These are phyloP conservation scores for Ormyrus pomaceus DNA, from an alignment of 2,888 invertebrate species.

Conservation along the genomic window DNA sequence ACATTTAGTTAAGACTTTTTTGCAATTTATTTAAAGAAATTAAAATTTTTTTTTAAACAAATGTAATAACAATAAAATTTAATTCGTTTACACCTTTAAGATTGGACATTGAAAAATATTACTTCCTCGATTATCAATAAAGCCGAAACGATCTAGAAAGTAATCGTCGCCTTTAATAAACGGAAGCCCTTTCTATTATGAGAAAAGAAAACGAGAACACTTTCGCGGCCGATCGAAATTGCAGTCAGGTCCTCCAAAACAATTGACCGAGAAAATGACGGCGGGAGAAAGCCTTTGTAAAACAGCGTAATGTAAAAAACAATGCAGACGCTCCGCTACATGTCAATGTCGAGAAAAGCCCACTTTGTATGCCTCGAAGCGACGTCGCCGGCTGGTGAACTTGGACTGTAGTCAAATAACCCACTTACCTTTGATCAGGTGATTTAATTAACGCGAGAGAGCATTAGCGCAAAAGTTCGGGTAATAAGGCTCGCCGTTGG, in stretches of 20 bases:
- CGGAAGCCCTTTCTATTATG: too few species aligned
- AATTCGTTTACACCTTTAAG: too few species aligned
- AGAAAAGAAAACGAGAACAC: neutral
- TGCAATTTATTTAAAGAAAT: too few species aligned
- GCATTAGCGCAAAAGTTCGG: neutral
- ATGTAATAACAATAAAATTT: neutral
- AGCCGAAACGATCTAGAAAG: too few species aligned
- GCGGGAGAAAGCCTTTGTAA: slow-evolving; percentile 37
- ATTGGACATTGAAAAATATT: too few species aligned
- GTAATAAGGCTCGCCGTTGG: too few species aligned
- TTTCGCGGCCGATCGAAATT: slow-evolving; percentile 21
- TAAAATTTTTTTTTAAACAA: neutral
- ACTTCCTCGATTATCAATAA: too few species aligned
- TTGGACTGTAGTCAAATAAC: slow-evolving; percentile 38
- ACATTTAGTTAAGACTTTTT: too few species aligned
- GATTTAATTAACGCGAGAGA: slow-evolving; percentile 28
- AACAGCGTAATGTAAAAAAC: slow-evolving; percentile 30
- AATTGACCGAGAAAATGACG: slow-evolving; percentile 26
- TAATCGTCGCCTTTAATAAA: too few species aligned
- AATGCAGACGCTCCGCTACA: slow-evolving; percentile 24
- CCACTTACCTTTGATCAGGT: slow-evolving; percentile 39
- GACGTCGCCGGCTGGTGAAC: slow-evolving; percentile 21
- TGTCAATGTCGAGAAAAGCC: slow-evolving; percentile 35
- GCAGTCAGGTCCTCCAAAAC: neutral
- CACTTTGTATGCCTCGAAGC: slow-evolving; percentile 41